These are phyloP conservation scores for Galeopsomyia nigrocyanea DNA, from an alignment of 2,888 invertebrate species.

Conservation along the genomic window DNA sequence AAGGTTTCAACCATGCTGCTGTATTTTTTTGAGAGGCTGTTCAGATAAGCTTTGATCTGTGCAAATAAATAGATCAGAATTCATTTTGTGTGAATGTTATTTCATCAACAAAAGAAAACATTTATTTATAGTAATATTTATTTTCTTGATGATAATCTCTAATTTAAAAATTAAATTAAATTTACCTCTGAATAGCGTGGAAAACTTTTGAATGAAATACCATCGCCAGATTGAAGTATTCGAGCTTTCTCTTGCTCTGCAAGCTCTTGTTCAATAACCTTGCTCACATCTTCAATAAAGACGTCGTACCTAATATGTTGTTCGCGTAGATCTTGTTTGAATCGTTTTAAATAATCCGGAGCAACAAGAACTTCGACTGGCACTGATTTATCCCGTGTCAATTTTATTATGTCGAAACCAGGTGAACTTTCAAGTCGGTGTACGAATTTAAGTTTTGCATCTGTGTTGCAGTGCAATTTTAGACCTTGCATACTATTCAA, in stretches of 20 bases:
- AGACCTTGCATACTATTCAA: conserved; percentile 58
- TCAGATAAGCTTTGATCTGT: background rate
- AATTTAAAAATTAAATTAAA: too few species aligned
- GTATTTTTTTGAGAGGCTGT: background rate
- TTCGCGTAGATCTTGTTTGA: conserved; percentile 59
- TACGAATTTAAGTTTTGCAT: conserved; percentile 51
- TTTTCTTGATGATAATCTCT: too few species aligned
- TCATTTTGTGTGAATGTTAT: too few species aligned
- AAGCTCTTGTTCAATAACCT: conserved; percentile 6
- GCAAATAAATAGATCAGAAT: too few species aligned
- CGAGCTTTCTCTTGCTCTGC: background rate
- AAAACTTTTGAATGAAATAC: background rate
- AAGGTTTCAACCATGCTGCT: conserved; percentile 1
- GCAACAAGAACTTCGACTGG: conserved; percentile 56
- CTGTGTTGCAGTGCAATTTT: conserved; percentile 50
- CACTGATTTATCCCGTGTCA: conserved; percentile 44
- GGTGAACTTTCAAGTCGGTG: conserved; percentile 47
- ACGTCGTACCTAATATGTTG: conserved; percentile 67
- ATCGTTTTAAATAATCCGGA: conserved; percentile 50
- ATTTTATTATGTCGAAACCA: conserved; percentile 57
- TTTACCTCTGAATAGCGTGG: background rate
- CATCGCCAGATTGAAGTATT: too few species aligned
- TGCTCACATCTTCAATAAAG: conserved; percentile 68
- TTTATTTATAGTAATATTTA: too few species aligned
- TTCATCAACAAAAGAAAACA: too few species aligned